phyloP scores from a whole-genome alignment of 2,888 invertebrate genomes.

The Nycteola revayana region DNA sequence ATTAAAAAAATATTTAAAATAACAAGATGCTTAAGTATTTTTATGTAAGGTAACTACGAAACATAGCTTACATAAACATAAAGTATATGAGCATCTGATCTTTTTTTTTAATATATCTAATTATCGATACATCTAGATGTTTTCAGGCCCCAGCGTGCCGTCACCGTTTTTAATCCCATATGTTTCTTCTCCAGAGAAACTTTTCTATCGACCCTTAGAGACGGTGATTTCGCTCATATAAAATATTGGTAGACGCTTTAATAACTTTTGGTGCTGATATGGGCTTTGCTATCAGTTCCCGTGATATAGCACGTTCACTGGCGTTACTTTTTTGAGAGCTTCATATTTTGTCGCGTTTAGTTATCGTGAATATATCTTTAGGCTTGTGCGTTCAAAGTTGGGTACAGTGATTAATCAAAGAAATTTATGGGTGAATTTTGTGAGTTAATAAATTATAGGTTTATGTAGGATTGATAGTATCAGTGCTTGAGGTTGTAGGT shows the following conservation, averaged over 20 bases:
- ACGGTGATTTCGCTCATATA: conserved; percentile 53
- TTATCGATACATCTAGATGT: too few relatives aligned
- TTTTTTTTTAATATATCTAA: too few relatives aligned
- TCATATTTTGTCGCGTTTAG: conserved; percentile 28
- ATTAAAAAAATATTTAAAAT: too few relatives aligned
- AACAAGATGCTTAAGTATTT: too few relatives aligned
- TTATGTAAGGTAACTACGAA: too few relatives aligned
- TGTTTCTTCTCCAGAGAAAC: conserved; percentile 27
- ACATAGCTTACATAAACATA: too few relatives aligned
- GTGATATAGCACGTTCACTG: conserved; percentile 59
- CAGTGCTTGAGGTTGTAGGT: too few relatives aligned
- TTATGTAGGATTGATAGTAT: too few relatives aligned
- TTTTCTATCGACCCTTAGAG: conserved; percentile 43
- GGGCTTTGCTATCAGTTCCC: conserved; percentile 49
- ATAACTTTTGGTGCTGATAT: conserved; percentile 58
- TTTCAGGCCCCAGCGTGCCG: conserved; percentile 9
- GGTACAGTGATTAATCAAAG: not conserved
- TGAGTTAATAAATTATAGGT: too few relatives aligned
- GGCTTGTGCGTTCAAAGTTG: not conserved
- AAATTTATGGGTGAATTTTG: not conserved
- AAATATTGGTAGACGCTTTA: conserved; percentile 58
- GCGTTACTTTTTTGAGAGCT: conserved; percentile 37
- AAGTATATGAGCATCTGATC: too few relatives aligned
- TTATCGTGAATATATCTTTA: conserved; percentile 22
- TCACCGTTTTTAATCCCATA: conserved; percentile 15